Base-by-base conservation (phyloP, 2,797 vertebrate species). In the Alosa sapidissima region DNA sequence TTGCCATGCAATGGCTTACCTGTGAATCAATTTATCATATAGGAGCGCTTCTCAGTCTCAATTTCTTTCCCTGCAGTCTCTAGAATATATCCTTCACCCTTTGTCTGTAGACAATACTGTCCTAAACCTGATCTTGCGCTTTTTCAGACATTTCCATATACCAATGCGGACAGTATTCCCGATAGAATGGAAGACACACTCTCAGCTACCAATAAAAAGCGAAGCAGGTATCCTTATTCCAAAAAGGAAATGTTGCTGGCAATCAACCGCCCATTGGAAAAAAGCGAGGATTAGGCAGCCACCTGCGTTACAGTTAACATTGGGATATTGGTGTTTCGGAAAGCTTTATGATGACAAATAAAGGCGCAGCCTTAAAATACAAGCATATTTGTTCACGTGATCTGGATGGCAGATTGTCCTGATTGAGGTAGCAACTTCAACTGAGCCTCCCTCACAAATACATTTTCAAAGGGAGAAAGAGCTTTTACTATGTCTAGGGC, bases 301-400 rank as follows among this genome's bases (percentile, higher is more conserved):
- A 88, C 85, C 90, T 89, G 83, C 92, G 93, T 93, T 92, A 91
- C 89, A 93, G 91, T 94, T 89, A 92, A 92, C 92, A 92, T 95
- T 95, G 93, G 93, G 93, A 93, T 95, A 96, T 97, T 90, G 93
- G 93, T 92, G 93, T 92, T 94, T 94, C 96, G 93, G 95, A 96
- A 94, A 92, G 94, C 96, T 96, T 97, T 97, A 96, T 96, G 96
- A 97, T 96, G 96, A 97, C 96, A 97, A 97, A 98, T 97, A 97
- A 95, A 97, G 96, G 96, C 95, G 93, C 96, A 96, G 97, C 96
- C 97, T 97, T 97, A 95, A 97, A 97, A 98, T 95, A 95, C 96
- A 93, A 96, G 96, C 97, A 97, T 97, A 97, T 97, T 95, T 96
- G 96, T 98, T 96, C 98, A 99, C 98, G 98, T 99, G 98, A 98